Evolutionary conservation across 1,140 invertebrate genomes (phyloP), one percentile per base, ranked within the genome.

Genomic region (Lepidurus packardi): DNA sequence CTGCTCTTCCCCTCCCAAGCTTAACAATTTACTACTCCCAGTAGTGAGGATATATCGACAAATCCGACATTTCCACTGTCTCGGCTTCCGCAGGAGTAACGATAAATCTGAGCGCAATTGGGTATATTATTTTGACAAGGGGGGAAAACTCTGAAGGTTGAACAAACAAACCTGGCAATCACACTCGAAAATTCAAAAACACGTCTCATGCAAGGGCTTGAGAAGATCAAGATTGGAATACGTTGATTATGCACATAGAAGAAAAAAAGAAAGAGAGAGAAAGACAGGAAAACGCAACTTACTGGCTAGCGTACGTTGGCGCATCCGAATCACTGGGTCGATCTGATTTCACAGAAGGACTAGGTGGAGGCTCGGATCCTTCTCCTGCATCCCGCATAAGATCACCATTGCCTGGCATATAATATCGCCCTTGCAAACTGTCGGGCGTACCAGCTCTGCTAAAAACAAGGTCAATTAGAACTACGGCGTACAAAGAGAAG

Each of bases 221-320:
- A 65, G 21, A 34, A 34, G 34, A 34, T 34, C 34, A 34, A 34
- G 34, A 34, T 34, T 34, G 34, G 34, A 34, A 34, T 34, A 34
- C 34, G 34, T 34, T 34, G 34, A 3, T 65, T 16, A n/a, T 65
- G 13, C 10, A 65, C 21, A 65, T 21, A 47, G 1, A 47, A 16
- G 1, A 47, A 47, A 16, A 11, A 65, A 13, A 65, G 1, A 7
- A 7, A n/a, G 1, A 13, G 53, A 65, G 9, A 47, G 10, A 77
- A 41, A 73, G n/a, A 78, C n/a, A 43, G n/a, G 34, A 65, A 77
- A 65, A 77, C 9, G 34, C 34, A 75, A 85, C 84, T 85, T 82
- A 87, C 86, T 93, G 92, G 82, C 91, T 93, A 65, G 90, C 91
- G 81, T 93, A 93, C 0, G 91, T 92, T 34, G 89, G 78, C 7